These are phyloP conservation scores for Sebastes iracundus DNA, from an alignment of 2,797 vertebrate species.

Conservation along the genomic window DNA sequence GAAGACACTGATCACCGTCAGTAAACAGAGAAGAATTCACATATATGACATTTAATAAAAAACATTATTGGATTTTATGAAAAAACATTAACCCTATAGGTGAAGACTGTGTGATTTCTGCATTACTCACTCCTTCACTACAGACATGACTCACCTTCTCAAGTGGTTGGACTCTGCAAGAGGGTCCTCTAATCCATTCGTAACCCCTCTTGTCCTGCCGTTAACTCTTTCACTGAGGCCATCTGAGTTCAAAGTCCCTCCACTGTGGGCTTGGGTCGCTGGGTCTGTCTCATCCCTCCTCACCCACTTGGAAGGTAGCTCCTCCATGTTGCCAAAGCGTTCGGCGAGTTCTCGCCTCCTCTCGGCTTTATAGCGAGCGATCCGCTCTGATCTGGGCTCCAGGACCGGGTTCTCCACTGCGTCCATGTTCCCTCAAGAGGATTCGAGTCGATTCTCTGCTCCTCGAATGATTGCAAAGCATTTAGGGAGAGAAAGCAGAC, in stretches of 20 bases:
- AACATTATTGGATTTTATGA: background rate
- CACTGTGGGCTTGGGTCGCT: background rate
- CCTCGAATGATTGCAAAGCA: conserved; percentile 27
- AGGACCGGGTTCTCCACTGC: conserved; percentile 70
- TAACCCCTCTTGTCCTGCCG: conserved; percentile 49
- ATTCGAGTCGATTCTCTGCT: conserved; percentile 16
- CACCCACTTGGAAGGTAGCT: conserved; percentile 78
- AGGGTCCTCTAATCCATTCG: conserved; percentile 72
- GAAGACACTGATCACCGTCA: background rate
- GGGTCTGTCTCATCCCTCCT: conserved; percentile 69
- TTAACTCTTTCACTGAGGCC: conserved; percentile 56
- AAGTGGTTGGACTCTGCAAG: conserved; percentile 41
- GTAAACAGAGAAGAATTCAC: background rate
- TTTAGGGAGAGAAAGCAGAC: conserved; percentile 20
- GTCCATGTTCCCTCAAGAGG: conserved; percentile 54
- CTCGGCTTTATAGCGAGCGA: conserved; percentile 86
- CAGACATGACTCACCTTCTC: conserved; percentile 71
- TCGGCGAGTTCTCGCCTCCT: conserved; percentile 83
- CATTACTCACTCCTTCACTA: background rate
- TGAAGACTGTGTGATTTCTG: background rate
- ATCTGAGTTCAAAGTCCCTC: conserved; percentile 15
- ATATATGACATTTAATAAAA: background rate
- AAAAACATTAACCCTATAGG: background rate
- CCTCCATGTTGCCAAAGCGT: conserved; percentile 74
- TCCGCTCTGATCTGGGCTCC: conserved; percentile 83